Base-by-base conservation (phyloP, 2,797 vertebrate species). In the Emys orbicularis region DNA sequence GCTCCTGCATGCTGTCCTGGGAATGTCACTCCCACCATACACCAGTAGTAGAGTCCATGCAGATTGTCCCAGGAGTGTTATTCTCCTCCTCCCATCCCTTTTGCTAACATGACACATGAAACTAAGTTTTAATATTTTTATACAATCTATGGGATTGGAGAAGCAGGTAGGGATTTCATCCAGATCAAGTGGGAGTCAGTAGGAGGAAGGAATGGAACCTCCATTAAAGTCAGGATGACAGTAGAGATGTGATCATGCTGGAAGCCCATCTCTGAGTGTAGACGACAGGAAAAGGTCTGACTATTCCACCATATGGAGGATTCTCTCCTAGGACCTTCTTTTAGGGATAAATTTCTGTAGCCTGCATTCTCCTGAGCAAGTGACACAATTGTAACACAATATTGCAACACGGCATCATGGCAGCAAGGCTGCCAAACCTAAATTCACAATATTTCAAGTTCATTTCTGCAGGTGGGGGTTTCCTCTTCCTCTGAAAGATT, bases 401-500 rank as follows among this genome's bases (percentile, higher is more conserved):
- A 59, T 21, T 68, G 89, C 50, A 13, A 12, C 25, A 4, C 31
- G 2, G 3, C 4, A 68, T 1, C 1, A 27, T 2, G 18, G 5
- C 2, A 27, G 0, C 59, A 77, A 47, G 3, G 2, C 16, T 57
- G 4, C 9, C 21, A 80, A 89, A 57, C 9, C 83, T 84, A 41
- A 9, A 59, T 41, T 93, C 88, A 80, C 56, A 47, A 76, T 86
- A 34, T 80, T 50, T 23, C 11, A 34, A 19, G 7, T 47, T 79
- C 16, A 86, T 89, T 84, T 79, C 12, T 79, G 56, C 47, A 86
- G 84, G 25, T 16, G 52, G 83, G 83, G 6, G 2, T 5, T 77
- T 76, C 90, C 59, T 4, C 79, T 89, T 77, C 68, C 79, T 88
- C 83, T 79, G 44, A 88, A 89, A 89, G 74, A 65, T 37, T 12